A percentile compares a stretch with the other conserved stretches of the same genome.
phyloP scores from a whole-genome alignment of 2,797 vertebrate species.

The Gorsachius magnificus region DNA sequence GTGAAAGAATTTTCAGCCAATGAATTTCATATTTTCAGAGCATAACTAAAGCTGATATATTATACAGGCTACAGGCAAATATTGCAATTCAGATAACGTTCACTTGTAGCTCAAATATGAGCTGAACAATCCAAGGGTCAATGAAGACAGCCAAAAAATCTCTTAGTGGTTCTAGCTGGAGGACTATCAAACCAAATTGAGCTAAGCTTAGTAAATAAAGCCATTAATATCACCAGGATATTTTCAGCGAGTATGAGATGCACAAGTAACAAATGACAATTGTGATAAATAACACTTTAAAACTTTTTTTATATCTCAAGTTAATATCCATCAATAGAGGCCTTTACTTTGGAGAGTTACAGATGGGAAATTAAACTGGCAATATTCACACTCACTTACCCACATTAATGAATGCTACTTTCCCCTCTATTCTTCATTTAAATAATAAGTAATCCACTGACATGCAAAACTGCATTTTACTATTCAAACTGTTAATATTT shows the following conservation, averaged over 20 bases:
- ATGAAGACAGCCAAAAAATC: neutral
- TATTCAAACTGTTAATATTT: neutral
- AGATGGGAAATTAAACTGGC: neutral
- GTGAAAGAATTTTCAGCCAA: conserved; percentile 43
- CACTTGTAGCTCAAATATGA: neutral
- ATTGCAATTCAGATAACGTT: conserved; percentile 13
- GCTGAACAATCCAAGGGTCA: neutral
- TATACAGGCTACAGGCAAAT: conserved; percentile 5
- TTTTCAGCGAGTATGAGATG: neutral
- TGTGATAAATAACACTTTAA: neutral
- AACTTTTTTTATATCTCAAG: neutral
- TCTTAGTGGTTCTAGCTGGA: neutral
- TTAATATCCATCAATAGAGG: neutral
- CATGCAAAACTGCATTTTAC: neutral
- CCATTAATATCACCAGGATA: neutral
- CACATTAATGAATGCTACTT: neutral
- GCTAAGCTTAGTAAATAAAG: neutral
- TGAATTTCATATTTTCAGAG: conserved; percentile 6
- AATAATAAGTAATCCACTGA: neutral
- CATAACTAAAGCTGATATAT: conserved; percentile 13
- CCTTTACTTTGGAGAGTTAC: neutral
- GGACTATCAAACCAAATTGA: neutral
- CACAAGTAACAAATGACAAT: neutral
- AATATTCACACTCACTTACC: neutral
- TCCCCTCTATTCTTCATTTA: neutral